These are phyloP conservation scores for Eilema caniola DNA, from an alignment of 2,888 invertebrate species.

Conservation along the genomic window DNA sequence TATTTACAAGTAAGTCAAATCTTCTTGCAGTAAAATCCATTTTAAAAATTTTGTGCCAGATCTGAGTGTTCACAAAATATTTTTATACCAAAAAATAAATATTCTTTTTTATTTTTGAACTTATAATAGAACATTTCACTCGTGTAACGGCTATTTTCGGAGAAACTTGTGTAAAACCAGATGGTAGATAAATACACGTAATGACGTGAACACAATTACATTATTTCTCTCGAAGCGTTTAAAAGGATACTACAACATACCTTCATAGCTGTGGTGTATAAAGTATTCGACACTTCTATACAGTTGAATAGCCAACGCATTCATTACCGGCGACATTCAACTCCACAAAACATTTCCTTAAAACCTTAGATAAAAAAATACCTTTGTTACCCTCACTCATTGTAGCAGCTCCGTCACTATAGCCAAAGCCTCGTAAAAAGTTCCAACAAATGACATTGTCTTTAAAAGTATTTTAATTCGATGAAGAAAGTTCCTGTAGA, in stretches of 20 bases:
- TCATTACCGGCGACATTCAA: constrained; percentile 15
- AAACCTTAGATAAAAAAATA: constrained; percentile 18
- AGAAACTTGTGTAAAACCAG: background rate
- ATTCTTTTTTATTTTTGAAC: background rate
- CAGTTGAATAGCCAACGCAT: constrained; percentile 10
- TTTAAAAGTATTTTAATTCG: constrained; percentile 80
- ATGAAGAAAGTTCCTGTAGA: constrained; percentile 70
- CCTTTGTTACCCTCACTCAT: constrained; percentile 34
- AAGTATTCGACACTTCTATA: constrained; percentile 12
- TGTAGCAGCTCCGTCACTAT: constrained; percentile 37
- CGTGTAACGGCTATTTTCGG: background rate
- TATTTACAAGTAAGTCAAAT: too few species aligned
- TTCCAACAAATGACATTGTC: constrained; percentile 70
- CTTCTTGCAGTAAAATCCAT: too few species aligned
- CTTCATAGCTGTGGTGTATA: background rate
- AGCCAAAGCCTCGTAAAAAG: constrained; percentile 58
- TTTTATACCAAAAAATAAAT: background rate
- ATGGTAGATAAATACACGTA: background rate
- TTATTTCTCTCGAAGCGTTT: background rate
- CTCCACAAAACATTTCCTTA: constrained; percentile 12
- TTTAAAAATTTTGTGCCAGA: too few species aligned
- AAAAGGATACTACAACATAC: background rate
- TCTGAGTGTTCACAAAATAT: too few species aligned
- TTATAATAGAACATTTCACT: background rate
- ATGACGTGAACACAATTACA: background rate